phyloP scores from a whole-genome alignment of 2,888 invertebrate genomes.

The Himalopsyche japonica region DNA sequence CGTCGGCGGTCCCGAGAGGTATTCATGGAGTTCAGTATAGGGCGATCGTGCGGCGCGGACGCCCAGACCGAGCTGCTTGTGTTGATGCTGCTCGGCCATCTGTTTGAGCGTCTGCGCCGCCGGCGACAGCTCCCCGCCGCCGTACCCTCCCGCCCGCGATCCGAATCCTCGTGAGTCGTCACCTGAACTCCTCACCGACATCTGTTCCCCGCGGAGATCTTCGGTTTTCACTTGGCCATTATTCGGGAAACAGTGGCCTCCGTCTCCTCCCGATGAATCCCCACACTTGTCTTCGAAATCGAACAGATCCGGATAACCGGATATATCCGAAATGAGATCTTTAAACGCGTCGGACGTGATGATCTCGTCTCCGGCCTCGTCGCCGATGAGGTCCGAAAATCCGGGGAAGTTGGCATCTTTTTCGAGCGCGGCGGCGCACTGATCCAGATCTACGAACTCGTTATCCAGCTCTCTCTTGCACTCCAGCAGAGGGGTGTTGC shows the following conservation, averaged over 20 bases:
- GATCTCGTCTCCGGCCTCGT: slow-evolving; percentile 80
- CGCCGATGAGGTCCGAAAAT: slow-evolving; percentile 80
- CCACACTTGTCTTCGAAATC: slow-evolving; percentile 59
- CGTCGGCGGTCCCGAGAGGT: slow-evolving; percentile 41
- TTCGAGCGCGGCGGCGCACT: slow-evolving; percentile 83
- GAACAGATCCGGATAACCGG: slow-evolving; percentile 82
- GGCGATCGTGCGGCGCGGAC: slow-evolving; percentile 50
- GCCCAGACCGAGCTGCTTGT: slow-evolving; percentile 68
- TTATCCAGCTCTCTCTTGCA: slow-evolving; percentile 84
- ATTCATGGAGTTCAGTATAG: slow-evolving; percentile 45
- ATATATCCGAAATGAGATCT: slow-evolving; percentile 85
- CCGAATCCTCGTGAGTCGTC: slow-evolving; percentile 32
- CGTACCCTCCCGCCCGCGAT: slow-evolving; percentile 59
- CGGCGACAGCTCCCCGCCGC: slow-evolving; percentile 76
- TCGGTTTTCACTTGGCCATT: slow-evolving; percentile 34
- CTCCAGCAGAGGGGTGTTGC: slow-evolving; percentile 60
- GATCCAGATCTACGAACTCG: slow-evolving; percentile 84
- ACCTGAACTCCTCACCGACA: slow-evolving; percentile 28
- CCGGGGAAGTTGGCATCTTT: slow-evolving; percentile 81
- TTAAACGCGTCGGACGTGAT: slow-evolving; percentile 77
- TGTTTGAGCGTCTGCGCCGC: slow-evolving; percentile 95
- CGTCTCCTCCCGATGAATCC: slow-evolving; percentile 33
- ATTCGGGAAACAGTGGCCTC: slow-evolving; percentile 9
- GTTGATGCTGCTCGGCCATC: slow-evolving; percentile 97
- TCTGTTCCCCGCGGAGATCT: slow-evolving; percentile 16